These are phyloP conservation scores for Tiphia femorata DNA, from an alignment of 2,888 invertebrate species.

Conservation along the genomic window DNA sequence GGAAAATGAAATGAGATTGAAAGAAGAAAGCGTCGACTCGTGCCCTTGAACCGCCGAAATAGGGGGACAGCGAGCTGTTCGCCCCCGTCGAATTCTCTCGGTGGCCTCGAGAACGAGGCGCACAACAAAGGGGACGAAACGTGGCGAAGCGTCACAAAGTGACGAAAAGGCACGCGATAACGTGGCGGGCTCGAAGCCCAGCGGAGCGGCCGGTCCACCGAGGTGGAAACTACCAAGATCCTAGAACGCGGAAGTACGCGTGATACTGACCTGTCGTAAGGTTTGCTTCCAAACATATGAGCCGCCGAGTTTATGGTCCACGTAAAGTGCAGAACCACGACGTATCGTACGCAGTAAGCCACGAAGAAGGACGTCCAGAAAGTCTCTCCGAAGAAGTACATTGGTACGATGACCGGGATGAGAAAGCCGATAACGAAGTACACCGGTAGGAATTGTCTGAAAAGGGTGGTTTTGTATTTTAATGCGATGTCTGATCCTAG, in stretches of 20 bases:
- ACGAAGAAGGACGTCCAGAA: constrained; percentile 74
- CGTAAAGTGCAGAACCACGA: constrained; percentile 78
- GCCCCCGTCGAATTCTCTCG: neutral
- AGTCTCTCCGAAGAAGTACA: constrained; percentile 79
- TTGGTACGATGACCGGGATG: constrained; percentile 77
- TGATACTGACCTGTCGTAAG: constrained; percentile 42
- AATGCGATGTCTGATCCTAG: neutral
- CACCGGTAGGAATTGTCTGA: constrained; percentile 76
- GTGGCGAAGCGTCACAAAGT: too few relatives aligned
- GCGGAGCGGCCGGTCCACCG: too few relatives aligned
- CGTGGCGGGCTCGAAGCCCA: too few relatives aligned
- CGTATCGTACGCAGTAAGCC: constrained; percentile 75
- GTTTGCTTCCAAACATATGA: constrained; percentile 60
- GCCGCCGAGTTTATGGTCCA: constrained; percentile 89
- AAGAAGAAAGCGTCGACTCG: neutral
- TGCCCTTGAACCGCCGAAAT: neutral
- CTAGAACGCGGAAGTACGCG: too few relatives aligned
- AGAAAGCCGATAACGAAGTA: constrained; percentile 74
- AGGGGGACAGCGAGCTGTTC: too few relatives aligned
- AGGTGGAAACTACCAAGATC: too few relatives aligned
- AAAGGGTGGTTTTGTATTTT: constrained; percentile 55
- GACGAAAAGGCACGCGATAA: too few relatives aligned
- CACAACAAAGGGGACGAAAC: too few relatives aligned
- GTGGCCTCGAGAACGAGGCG: too few relatives aligned
- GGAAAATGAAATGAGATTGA: too few relatives aligned